These are phyloP conservation scores for Haliclystus octoradiatus DNA, from an alignment of 30 jellyfish, hydroid and myxozoan genomes.

Conservation along the genomic window DNA sequence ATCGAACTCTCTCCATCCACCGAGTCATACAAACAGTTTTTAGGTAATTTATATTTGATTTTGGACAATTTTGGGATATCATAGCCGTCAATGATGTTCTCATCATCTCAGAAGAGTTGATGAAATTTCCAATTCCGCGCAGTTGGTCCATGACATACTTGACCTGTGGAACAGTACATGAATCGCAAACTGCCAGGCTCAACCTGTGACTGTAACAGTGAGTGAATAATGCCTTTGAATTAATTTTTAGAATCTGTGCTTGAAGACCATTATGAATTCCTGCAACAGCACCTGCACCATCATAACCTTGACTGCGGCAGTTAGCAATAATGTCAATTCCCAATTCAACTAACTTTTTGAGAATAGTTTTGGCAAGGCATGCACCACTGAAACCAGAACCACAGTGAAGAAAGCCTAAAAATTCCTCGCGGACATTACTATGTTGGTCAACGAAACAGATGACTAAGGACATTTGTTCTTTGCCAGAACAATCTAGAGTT, in stretches of 20 bases:
- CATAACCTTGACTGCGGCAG: not conserved
- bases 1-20: not conserved
- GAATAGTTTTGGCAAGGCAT: slow-evolving; percentile 10
- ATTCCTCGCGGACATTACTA: slow-evolving; percentile 30
- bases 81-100: not conserved
- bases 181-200: not conserved
- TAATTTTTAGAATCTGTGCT: not conserved
- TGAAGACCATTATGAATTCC: not conserved
- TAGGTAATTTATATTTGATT: not conserved
- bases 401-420: slow-evolving; percentile 36
- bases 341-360: not conserved
- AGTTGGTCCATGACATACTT: not conserved
- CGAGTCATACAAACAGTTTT: not conserved
- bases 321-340: not conserved
- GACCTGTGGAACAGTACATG: not conserved
- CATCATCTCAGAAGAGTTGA: not conserved
- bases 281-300: not conserved
- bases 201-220: not conserved
- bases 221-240: not conserved
- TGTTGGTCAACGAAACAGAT: slow-evolving; percentile 9
- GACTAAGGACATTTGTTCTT: slow-evolving; percentile 32
- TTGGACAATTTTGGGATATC: not conserved
- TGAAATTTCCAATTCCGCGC: not conserved
- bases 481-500: slow-evolving; percentile 1
- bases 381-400: slow-evolving; percentile 47